Evolutionary conservation across 2,113 vertebrate species (phyloP), one percentile per base, ranked within the genome.

Genomic region (Turnix velox): DNA sequence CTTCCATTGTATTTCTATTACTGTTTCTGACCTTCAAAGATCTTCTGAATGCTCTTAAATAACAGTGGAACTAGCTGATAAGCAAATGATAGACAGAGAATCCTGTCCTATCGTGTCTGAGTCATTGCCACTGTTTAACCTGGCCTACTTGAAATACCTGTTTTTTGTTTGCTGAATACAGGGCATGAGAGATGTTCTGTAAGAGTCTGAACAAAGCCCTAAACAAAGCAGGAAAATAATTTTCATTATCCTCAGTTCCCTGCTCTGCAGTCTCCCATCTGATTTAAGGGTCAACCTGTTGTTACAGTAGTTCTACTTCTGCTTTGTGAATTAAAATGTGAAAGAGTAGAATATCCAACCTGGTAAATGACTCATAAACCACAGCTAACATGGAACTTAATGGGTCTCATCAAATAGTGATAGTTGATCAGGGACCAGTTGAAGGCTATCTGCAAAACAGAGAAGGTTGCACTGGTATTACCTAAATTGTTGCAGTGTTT

Each of bases 31-130:
- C 74, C 42, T 89, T 91, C 76, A 57, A 72, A 72, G 28, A 23
- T 78, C 68, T 82, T 86, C 33, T 27, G 37, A 82, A 91, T 89
- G 33, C 20, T 49, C 30, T 59, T 79, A 92, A 87, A 82, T 71
- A 65, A 43, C 52, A 57, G 28, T 61, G 33, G 40, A 84, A 10
- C 15, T 59, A 49, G 25, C 28, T 84, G 69, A 68, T 82, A 87
- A 45, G 7, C 7, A 79, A 81, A 79, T 45, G 52, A 57, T 33
- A 82, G 79, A 55, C 49, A 87, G 42, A 58, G 15, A 85, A 19
- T 82, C 30, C 23, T 91, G 54, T 7, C 35, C 15, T 33, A 28
- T 19, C 49, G 10, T 27, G 31, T 68, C 33, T 8, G 85, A 85
- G 33, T 68, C 40, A 33, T 49, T 2, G 4, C 23, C 11, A n/a